These are phyloP conservation scores for Forbesichthys agassizii DNA, from an alignment of 2,113 vertebrate genomes.

Conservation along the genomic window DNA sequence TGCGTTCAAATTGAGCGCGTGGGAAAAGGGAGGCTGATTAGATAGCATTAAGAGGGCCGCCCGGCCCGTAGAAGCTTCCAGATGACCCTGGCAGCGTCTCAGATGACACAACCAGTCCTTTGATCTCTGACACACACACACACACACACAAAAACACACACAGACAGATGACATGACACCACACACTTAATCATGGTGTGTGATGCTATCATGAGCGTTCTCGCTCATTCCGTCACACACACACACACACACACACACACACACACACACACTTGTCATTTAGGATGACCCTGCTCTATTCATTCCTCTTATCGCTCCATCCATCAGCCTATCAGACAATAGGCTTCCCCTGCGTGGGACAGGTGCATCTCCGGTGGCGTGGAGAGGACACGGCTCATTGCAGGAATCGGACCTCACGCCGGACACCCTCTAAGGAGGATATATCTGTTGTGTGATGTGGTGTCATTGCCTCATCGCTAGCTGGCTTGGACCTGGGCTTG, in stretches of 20 bases:
- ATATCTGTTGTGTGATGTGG: background rate
- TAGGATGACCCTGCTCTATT: background rate
- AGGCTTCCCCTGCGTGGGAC: conserved; percentile 31
- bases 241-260: background rate
- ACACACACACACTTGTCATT: background rate
- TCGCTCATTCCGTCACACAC: background rate
- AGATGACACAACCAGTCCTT: conserved; percentile 29
- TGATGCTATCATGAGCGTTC: background rate
- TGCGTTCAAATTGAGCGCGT: conserved; percentile 3
- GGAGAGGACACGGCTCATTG: conserved; percentile 40
- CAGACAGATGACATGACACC: background rate
- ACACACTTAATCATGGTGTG: background rate
- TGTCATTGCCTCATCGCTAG: no score
- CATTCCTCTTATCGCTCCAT: background rate
- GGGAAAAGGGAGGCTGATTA: conserved; percentile 6
- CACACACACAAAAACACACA: conserved; percentile 11
- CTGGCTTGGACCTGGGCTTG: no score
- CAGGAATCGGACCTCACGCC: conserved; percentile 53
- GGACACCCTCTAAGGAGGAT: conserved; percentile 9
- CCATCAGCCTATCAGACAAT: conserved; percentile 62
- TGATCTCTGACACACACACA: background rate
- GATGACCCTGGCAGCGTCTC: conserved; percentile 19
- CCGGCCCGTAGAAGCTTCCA: background rate
- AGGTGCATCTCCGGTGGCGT: conserved; percentile 41
- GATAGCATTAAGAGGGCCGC: background rate